Conservation (phyloP, 1,140 invertebrate genomes). For the Bombyx mandarina region DNA sequence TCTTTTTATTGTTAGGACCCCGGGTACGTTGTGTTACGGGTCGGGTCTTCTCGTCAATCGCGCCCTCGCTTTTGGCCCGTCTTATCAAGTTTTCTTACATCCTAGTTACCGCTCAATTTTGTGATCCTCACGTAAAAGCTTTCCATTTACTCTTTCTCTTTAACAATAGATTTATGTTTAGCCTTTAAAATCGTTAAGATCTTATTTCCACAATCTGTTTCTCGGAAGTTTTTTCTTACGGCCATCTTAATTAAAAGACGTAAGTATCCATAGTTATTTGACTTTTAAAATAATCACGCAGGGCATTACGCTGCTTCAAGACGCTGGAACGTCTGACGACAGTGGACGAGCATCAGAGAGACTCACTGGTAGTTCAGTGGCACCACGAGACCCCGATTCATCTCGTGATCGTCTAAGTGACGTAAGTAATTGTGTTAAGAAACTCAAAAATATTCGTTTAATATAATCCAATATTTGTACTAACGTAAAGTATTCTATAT, state of each 20-base stretch:
- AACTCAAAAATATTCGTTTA: no score
- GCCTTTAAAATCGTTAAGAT: no score
- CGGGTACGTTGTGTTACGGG: conserved; percentile 50
- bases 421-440: conserved; percentile 71
- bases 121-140: conserved; percentile 41
- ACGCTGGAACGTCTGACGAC: conserved; percentile 84
- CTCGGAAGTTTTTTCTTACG: no score
- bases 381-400: conserved; percentile 81
- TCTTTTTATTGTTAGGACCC: conserved; percentile 61
- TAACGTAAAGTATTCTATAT: no score
- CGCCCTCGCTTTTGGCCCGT: conserved; percentile 31
- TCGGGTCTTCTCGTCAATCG: conserved; percentile 28
- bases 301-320: conserved; percentile 78
- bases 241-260: no score
- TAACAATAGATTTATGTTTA: conserved; percentile 11
- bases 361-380: conserved; percentile 80
- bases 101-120: conserved; percentile 59
- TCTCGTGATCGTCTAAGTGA: conserved; percentile 85
- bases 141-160: conserved; percentile 19
- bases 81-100: conserved; percentile 63
- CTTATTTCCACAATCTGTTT: no score
- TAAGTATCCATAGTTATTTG: no score
- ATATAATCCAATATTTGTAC: no score
- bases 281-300: conserved; percentile 14
- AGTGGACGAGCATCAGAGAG: conserved; percentile 83